Evolutionary conservation across 2,888 invertebrate species (phyloP).

Genomic region (Limnephilus marmoratus): DNA sequence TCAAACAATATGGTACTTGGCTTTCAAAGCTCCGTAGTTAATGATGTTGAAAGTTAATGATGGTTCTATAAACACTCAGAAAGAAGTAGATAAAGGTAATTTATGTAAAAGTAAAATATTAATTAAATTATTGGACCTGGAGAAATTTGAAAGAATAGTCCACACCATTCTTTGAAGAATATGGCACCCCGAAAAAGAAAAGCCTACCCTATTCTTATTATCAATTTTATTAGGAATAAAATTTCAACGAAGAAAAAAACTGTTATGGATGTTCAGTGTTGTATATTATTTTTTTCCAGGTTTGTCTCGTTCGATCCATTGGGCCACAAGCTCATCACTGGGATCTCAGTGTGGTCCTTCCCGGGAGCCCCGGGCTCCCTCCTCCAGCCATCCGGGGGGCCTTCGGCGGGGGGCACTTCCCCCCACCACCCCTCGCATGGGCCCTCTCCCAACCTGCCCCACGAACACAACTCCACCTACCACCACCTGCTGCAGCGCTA

Average conservation of each 20-base stretch:
- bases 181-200: too few relatives aligned
- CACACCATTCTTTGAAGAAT: too few relatives aligned
- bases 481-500: constrained; percentile 76
- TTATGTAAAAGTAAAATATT: neutral
- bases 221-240: neutral
- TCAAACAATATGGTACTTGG: neutral
- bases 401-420: constrained; percentile 67
- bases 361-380: constrained; percentile 71
- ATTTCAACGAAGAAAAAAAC: neutral
- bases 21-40: neutral
- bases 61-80: neutral
- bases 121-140: neutral
- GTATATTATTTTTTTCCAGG: constrained; percentile 73
- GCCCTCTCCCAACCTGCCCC: constrained; percentile 67
- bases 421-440: constrained; percentile 68
- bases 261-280: neutral
- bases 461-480: constrained; percentile 73
- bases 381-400: constrained; percentile 56
- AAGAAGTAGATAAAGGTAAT: too few relatives aligned
- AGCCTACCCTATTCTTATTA: neutral
- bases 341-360: constrained; percentile 80
- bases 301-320: constrained; percentile 90
- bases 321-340: constrained; percentile 90
- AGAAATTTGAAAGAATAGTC: neutral
- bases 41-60: too few relatives aligned